These are phyloP conservation scores for Drosophila prolongata DNA, from an alignment of 2,888 invertebrate species.

Conservation along the genomic window DNA sequence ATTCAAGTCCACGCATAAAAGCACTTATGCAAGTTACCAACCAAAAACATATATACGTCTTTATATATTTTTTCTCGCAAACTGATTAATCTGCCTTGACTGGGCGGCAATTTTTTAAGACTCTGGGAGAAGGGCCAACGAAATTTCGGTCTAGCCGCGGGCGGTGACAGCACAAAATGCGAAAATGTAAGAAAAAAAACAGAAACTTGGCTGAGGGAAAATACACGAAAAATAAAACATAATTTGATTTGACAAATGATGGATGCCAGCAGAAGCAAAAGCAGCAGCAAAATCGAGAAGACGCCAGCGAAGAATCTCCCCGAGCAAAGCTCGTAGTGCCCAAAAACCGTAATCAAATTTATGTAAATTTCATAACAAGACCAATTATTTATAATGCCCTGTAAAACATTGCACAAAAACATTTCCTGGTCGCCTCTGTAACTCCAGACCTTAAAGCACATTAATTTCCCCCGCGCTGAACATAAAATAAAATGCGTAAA, in stretches of 20 bases:
- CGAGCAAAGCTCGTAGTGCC: constrained; percentile 1
- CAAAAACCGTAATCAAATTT: constrained; percentile 39
- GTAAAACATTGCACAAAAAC: constrained; percentile 52
- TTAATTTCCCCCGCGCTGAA: constrained; percentile 28
- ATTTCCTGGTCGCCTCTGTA: constrained; percentile 22
- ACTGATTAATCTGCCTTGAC: constrained; percentile 60
- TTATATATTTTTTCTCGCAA: constrained; percentile 8
- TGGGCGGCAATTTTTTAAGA: constrained; percentile 27
- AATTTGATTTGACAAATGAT: constrained; percentile 50
- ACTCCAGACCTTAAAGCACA: constrained; percentile 22
- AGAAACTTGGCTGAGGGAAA: constrained; percentile 11
- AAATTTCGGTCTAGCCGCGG: constrained; percentile 30
- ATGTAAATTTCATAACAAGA: constrained; percentile 56
- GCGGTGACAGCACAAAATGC: constrained; percentile 43
- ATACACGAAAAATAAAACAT: constrained; percentile 32
- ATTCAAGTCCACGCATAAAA: constrained; percentile 38
- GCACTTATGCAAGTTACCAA: constrained; percentile 7
- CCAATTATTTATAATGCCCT: constrained; percentile 50
- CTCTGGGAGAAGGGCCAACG: constrained; percentile 31
- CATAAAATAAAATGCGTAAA: constrained; percentile 39
- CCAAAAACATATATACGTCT: constrained; percentile 5
- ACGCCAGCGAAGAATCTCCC: constrained; percentile 22
- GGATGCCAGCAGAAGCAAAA: constrained; percentile 31
- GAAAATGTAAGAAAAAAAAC: constrained; percentile 22
- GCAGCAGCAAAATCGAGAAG: constrained; percentile 14